Conservation (phyloP, 1,140 invertebrate species). For the Zaprionus lachaisei region DNA sequence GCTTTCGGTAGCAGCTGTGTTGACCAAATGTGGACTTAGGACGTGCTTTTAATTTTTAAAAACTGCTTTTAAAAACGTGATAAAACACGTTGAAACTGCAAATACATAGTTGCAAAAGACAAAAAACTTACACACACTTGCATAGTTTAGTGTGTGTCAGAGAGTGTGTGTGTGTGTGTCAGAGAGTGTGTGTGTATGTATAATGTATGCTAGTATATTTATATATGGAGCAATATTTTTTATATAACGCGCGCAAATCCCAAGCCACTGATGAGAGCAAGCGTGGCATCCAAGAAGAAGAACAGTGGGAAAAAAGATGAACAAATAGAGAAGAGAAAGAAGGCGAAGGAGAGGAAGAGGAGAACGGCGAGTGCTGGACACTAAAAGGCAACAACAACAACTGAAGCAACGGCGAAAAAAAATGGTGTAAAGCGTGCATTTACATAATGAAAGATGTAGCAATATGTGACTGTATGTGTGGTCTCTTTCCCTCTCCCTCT, state of each 20-base stretch:
- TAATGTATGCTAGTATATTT: constrained; percentile 26
- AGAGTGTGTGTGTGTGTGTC: constrained; percentile 11
- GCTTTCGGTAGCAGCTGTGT: constrained; percentile 57
- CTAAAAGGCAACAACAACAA: constrained; percentile 26
- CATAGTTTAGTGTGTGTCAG: constrained; percentile 27
- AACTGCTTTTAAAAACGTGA: constrained; percentile 82
- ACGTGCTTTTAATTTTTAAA: constrained; percentile 84
- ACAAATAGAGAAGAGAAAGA: constrained; percentile 4
- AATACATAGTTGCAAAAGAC: constrained; percentile 59
- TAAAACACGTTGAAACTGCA: constrained; percentile 77
- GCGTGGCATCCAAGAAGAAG: background rate
- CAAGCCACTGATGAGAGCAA: constrained; percentile 42
- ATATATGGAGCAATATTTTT: constrained; percentile 44
- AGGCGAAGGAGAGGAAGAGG: too few relatives aligned
- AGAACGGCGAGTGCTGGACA: constrained; percentile 32
- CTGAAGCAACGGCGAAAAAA: constrained; percentile 32
- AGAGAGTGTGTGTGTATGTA: background rate
- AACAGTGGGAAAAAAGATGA: constrained; percentile 39
- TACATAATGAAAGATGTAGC: constrained; percentile 84
- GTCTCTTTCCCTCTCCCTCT: background rate
- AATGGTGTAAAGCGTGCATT: constrained; percentile 81
- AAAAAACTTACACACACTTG: constrained; percentile 36
- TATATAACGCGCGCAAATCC: constrained; percentile 65
- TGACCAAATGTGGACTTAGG: constrained; percentile 83
- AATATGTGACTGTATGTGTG: constrained; percentile 44